phyloP scores from a whole-genome alignment of 2,888 invertebrate genomes.

The Andrena camellia region DNA sequence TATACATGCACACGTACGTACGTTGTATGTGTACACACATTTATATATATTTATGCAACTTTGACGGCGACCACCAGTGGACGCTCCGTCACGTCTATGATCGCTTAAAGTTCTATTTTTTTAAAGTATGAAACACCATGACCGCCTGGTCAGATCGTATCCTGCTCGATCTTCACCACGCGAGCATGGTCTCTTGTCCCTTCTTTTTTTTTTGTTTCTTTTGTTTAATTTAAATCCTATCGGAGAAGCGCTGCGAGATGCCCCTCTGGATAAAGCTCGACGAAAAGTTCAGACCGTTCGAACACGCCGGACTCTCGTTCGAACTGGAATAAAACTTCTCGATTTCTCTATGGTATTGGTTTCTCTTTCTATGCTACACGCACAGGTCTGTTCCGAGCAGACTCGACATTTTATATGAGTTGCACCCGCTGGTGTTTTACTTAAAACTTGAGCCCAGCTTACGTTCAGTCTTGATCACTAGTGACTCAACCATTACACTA shows the following conservation, averaged over 20 bases:
- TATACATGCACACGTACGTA: conserved; percentile 55
- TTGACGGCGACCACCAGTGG: conserved; percentile 73
- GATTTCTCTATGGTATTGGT: conserved; percentile 32
- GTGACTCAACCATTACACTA: conserved; percentile 63
- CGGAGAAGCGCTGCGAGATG: conserved; percentile 67
- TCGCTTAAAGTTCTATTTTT: conserved; percentile 62
- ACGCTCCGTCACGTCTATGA: conserved; percentile 64
- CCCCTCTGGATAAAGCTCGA: conserved; percentile 66
- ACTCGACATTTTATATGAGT: conserved; percentile 53
- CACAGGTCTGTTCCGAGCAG: conserved; percentile 45
- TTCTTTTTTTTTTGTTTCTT: conserved; percentile 22
- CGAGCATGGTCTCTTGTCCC: conserved; percentile 37
- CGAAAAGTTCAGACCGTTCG: conserved; percentile 60
- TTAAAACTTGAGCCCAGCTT: conserved; percentile 68
- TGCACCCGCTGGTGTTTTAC: conserved; percentile 49
- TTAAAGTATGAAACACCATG: conserved; percentile 59
- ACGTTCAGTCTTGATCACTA: conserved; percentile 70
- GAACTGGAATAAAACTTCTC: conserved; percentile 45
- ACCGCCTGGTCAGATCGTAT: conserved; percentile 60
- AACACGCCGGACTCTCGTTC: conserved; percentile 36
- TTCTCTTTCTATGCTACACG: conserved; percentile 35
- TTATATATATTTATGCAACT: conserved; percentile 69
- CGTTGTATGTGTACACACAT: conserved; percentile 38
- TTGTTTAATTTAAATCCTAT: conserved; percentile 51
- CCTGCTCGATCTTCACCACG: conserved; percentile 66